Conservation (phyloP, 64 coral and sea anemone genomes). For the Acropora tenuis region DNA sequence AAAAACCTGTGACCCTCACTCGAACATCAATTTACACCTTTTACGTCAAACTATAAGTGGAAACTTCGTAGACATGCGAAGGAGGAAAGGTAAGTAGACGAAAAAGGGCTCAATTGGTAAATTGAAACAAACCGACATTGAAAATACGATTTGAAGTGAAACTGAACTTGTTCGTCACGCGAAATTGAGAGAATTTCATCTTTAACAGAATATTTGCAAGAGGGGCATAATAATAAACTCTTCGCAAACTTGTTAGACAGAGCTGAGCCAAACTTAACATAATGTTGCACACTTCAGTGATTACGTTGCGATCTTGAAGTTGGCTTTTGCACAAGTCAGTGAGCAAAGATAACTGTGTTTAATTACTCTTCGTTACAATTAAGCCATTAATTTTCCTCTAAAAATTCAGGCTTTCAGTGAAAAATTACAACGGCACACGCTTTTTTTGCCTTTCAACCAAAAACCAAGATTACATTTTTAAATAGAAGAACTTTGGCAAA, state of each 20-base stretch:
- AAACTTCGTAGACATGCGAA: neutral
- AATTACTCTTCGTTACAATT: neutral
- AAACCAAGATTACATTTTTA: no score
- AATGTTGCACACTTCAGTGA: constrained; percentile 21
- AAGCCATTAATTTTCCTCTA: no score
- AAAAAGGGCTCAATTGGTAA: neutral
- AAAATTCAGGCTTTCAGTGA: no score
- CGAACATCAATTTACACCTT: neutral
- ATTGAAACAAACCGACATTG: neutral
- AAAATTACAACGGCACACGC: neutral
- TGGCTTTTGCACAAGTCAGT: neutral
- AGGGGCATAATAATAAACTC: neutral
- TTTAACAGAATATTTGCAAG: no score
- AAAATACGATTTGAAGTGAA: no score
- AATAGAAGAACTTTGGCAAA: neutral
- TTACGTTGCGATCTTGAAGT: constrained; percentile 8
- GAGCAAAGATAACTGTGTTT: neutral
- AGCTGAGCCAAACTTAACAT: constrained; percentile 2
- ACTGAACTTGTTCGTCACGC: neutral
- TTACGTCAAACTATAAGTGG: neutral
- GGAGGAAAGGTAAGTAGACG: neutral
- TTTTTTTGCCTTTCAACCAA: neutral
- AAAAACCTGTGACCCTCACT: neutral
- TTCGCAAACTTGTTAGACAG: constrained; percentile 27
- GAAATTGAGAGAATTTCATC: neutral